Evolutionary conservation across 2,113 vertebrate genomes (phyloP).

Genomic region (Vireo altiloquus): DNA sequence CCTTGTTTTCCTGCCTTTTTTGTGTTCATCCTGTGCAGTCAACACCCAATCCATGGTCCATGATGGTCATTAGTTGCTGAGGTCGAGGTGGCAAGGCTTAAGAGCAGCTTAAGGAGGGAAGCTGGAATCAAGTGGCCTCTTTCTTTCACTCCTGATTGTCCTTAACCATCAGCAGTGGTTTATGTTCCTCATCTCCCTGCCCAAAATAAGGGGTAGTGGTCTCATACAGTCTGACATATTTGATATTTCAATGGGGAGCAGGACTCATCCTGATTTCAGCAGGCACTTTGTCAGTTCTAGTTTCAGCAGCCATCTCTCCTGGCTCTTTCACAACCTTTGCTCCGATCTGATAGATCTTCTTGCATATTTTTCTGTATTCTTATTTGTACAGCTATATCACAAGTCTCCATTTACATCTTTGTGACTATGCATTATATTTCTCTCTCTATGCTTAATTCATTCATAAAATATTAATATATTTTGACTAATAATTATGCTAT

Average conservation of each 20-base stretch:
- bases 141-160: background rate
- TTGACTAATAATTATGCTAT: background rate
- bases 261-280: background rate
- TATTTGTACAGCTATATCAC: background rate
- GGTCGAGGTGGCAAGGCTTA: background rate
- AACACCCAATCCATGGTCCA: accelerated
- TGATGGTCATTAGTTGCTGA: background rate
- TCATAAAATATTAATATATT: background rate
- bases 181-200: background rate
- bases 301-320: background rate
- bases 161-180: background rate
- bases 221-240: accelerated
- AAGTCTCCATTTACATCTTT: background rate
- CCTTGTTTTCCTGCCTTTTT: background rate
- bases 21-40: background rate
- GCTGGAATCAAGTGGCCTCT: accelerated
- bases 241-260: background rate
- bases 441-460: background rate
- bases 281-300: background rate
- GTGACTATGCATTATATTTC: accelerated
- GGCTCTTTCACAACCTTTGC: background rate
- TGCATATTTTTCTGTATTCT: background rate
- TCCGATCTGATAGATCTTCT: background rate
- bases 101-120: background rate
- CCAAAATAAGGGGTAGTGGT: background rate